Percentiles rank a stretch among this genome's conserved stretches.
Evolutionary conservation across 2,113 vertebrate genomes (phyloP).

Genomic region (Microtus ochrogaster): DNA sequence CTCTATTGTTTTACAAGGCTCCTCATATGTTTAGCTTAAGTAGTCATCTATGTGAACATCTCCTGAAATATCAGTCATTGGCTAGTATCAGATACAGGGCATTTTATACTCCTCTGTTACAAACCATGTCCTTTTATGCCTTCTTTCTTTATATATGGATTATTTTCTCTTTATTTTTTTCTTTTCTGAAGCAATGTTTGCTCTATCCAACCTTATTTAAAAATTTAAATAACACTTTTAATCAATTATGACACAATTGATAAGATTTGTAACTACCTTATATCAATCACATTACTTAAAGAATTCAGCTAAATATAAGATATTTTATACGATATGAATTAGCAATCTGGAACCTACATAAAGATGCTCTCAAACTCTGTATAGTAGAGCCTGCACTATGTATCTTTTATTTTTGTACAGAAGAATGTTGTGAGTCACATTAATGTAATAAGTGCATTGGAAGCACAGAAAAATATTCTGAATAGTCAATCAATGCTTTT

Average conservation of each 20-base stretch:
- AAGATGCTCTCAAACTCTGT: neutral
- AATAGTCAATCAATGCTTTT: neutral
- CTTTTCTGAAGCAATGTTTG: neutral
- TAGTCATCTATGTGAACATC: neutral
- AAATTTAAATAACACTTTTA: neutral
- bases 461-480: neutral
- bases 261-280: neutral
- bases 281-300: neutral
- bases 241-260: neutral
- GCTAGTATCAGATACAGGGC: neutral
- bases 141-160: neutral
- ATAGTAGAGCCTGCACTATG: neutral
- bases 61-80: neutral
- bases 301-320: neutral
- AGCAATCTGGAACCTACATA: neutral
- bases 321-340: neutral
- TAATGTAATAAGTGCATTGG: neutral
- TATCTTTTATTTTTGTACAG: neutral
- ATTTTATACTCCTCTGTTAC: neutral
- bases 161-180: neutral
- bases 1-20: neutral
- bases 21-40: neutral
- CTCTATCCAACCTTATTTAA: neutral
- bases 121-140: neutral
- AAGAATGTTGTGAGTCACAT: neutral